phyloP scores from a whole-genome alignment of 2,888 invertebrate species.

The Xanthia togata region DNA sequence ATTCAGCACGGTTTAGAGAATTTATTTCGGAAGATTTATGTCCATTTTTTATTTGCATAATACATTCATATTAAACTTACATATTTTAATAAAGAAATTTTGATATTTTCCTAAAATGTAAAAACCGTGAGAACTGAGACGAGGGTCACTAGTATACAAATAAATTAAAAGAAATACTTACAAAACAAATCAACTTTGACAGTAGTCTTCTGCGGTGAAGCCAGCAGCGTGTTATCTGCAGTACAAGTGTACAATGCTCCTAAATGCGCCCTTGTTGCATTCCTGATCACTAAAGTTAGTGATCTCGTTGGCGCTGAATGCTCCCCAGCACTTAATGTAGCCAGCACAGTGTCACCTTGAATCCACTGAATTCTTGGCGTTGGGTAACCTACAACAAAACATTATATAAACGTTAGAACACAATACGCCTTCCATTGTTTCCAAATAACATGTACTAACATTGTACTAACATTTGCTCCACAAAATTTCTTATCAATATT shows the following conservation, averaged over 20 bases:
- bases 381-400: conserved; percentile 81
- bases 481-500: conserved; percentile 27
- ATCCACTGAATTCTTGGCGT: conserved; percentile 86
- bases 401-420: conserved; percentile 16
- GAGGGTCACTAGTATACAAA: not conserved
- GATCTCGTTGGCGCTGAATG: conserved; percentile 77
- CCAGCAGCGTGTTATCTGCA: conserved; percentile 93
- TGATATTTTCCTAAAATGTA: not conserved
- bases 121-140: not conserved
- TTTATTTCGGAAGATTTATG: not conserved
- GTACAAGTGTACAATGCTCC: conserved; percentile 92
- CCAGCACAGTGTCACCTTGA: conserved; percentile 82
- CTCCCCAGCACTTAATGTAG: conserved; percentile 78
- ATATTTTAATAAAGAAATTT: too few relatives aligned
- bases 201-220: conserved; percentile 91
- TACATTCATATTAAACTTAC: too few relatives aligned
- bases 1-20: not conserved
- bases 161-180: conserved; percentile 77
- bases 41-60: too few relatives aligned
- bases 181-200: conserved; percentile 93
- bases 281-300: conserved; percentile 78
- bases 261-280: conserved; percentile 91
- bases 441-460: conserved; percentile 41
- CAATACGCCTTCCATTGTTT: conserved; percentile 32
- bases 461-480: conserved; percentile 28